phyloP scores from a whole-genome alignment of 2,888 invertebrate genomes.

The Hedychridium roseum region DNA sequence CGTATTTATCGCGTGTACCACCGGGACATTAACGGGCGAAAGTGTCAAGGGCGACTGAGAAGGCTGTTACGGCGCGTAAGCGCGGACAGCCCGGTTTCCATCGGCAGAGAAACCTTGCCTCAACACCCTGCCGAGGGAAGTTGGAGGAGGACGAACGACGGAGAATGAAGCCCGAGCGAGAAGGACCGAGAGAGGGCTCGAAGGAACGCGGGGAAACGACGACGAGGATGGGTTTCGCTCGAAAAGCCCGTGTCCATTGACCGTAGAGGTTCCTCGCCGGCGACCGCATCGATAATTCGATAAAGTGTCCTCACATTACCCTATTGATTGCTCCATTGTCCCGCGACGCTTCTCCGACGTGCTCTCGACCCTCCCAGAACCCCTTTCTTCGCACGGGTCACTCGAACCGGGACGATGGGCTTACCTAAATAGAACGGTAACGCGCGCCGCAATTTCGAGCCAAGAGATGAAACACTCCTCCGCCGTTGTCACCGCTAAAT shows the following conservation, averaged over 20 bases:
- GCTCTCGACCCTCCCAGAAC: slow-evolving; percentile 50
- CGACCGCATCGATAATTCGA: slow-evolving; percentile 61
- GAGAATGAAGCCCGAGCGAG: slow-evolving; percentile 19
- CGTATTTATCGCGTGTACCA: slow-evolving; percentile 42
- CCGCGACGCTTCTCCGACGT: slow-evolving; percentile 44
- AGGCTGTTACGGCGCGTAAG: slow-evolving; percentile 41
- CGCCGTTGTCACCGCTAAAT: too few species aligned
- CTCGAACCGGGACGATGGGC: too few species aligned
- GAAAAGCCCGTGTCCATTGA: slow-evolving; percentile 49
- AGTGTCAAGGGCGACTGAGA: slow-evolving; percentile 59
- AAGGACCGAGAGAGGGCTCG: slow-evolving; percentile 12
- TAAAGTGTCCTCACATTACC: slow-evolving; percentile 63
- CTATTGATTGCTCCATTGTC: slow-evolving; percentile 64
- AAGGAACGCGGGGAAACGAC: slow-evolving; percentile 6
- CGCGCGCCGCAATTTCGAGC: too few species aligned
- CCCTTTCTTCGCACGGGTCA: too few species aligned
- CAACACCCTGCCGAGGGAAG: too few species aligned
- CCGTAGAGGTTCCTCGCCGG: slow-evolving; percentile 50
- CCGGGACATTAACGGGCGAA: slow-evolving; percentile 48
- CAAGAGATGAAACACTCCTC: too few species aligned
- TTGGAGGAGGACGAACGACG: slow-evolving; percentile 25
- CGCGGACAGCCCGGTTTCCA: slow-evolving; percentile 38
- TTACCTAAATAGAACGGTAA: too few species aligned
- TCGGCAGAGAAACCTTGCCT: slow-evolving; percentile 38
- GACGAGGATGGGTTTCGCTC: slow-evolving; percentile 33